Evolutionary conservation across 2,113 vertebrate genomes (phyloP), one percentile per base, ranked within the genome.

Genomic region (Notechis scutatus): DNA sequence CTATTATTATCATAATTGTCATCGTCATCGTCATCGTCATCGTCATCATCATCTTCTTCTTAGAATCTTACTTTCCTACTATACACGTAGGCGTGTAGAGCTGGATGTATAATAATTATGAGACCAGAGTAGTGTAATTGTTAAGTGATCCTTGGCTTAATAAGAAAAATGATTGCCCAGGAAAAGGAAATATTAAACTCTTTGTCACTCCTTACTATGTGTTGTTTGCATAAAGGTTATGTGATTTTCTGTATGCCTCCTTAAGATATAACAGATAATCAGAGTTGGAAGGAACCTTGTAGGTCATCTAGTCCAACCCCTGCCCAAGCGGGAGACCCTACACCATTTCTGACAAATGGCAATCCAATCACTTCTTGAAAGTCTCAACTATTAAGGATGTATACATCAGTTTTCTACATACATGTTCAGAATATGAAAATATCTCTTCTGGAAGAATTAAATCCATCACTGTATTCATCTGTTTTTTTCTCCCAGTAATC

Each of bases 401-500:
- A 6, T 69, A 69, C 55, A 45, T 61, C 15, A 10, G 12, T 69
- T 34, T 87, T 56, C 93, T 59, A 88, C 92, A 64, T 55, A 93
- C 1, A 15, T 3, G 93, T 55, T 91, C 86, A 92, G 87, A 85
- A 94, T 89, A 92, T 92, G 94, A 95, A 92, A 8, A n/a, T 59
- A 47, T 94, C 88, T 42, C 81, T 87, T 52, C 11, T 23, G 90
- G 59, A 29, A 92, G 4, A 34, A 64, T 64, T 89, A 11, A 50
- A 91, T 92, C 92, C 90, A 91, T 93, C 42, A 86, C 50, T 91
- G 18, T 3, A 21, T 61, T 89, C 52, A 95, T 29, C 9, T 90
- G 74, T 55, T 93, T 91, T 85, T 96, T 90, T 42, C 89, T 93
- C 88, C 42, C 45, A 91, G 90, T 54, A 91, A 39, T 95, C 87